These are phyloP conservation scores for Phocides pigmalion DNA, from an alignment of 1,140 invertebrate genomes.

Conservation along the genomic window DNA sequence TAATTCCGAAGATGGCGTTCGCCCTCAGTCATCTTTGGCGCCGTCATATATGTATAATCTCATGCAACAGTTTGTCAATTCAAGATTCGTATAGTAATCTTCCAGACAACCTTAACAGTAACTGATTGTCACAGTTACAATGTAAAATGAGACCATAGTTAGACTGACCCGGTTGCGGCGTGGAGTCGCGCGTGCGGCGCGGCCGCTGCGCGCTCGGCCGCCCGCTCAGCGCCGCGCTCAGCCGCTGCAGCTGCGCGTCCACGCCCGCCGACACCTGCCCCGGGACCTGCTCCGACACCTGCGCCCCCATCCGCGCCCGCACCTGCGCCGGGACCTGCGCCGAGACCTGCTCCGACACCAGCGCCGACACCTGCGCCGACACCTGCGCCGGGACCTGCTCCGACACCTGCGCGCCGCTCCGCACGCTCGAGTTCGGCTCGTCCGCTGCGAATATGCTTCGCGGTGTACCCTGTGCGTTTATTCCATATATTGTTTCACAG, in stretches of 20 bases:
- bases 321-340: neutral
- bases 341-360: too few relatives aligned
- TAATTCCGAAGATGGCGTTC: too few relatives aligned
- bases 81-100: too few relatives aligned
- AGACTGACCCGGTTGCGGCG: slow-evolving; percentile 24
- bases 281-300: slow-evolving; percentile 5
- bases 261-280: slow-evolving; percentile 47
- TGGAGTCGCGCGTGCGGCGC: slow-evolving; percentile 46
- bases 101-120: too few relatives aligned
- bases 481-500: too few relatives aligned
- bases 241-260: slow-evolving; percentile 62
- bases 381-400: slow-evolving; percentile 1
- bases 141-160: too few relatives aligned
- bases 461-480: slow-evolving; percentile 38
- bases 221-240: slow-evolving; percentile 57
- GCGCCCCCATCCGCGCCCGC: neutral
- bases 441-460: slow-evolving; percentile 19
- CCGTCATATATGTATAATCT: too few relatives aligned
- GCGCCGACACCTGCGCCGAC: slow-evolving; percentile 6
- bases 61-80: too few relatives aligned
- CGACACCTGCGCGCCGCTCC: slow-evolving; percentile 31
- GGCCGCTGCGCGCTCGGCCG: slow-evolving; percentile 48
- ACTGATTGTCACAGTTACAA: too few relatives aligned
- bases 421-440: slow-evolving; percentile 28
- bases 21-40: too few relatives aligned